A percentile compares a stretch with the other conserved stretches of the same genome.
These are phyloP conservation scores for Notiomystis cincta DNA, from an alignment of 2,113 vertebrate species.

Conservation along the genomic window DNA sequence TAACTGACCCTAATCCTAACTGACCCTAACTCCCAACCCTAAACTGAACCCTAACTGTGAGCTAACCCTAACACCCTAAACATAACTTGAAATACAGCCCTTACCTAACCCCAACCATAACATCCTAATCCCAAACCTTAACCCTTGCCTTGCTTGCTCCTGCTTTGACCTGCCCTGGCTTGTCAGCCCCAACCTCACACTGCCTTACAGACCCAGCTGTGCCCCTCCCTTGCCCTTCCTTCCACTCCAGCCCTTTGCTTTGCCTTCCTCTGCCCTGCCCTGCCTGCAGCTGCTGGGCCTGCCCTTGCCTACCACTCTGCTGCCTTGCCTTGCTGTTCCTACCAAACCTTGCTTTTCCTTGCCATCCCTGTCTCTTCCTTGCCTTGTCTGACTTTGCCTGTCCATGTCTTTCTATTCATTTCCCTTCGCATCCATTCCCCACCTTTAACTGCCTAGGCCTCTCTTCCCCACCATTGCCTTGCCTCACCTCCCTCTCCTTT, in stretches of 20 bases:
- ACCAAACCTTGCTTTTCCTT: background rate
- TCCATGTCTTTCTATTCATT: too few relatives aligned
- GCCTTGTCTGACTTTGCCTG: background rate
- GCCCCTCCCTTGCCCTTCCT: background rate
- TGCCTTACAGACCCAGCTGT: background rate
- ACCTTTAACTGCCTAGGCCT: too few relatives aligned
- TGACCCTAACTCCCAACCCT: background rate
- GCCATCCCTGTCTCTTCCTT: background rate
- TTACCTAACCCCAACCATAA: background rate
- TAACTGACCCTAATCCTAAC: background rate
- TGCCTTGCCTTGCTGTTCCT: background rate
- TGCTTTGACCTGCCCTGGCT: background rate
- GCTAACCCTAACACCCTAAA: background rate
- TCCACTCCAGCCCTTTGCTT: too few relatives aligned
- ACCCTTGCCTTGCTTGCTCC: background rate
- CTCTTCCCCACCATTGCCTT: too few relatives aligned
- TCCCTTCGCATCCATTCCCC: too few relatives aligned
- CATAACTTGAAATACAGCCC: background rate
- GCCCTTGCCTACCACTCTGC: too few relatives aligned
- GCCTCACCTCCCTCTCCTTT: too few relatives aligned
- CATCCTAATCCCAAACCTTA: background rate
- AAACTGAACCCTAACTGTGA: background rate
- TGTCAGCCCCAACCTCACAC: background rate
- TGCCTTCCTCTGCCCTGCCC: too few relatives aligned
- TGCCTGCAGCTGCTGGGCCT: too few relatives aligned